phyloP scores from a whole-genome alignment of 2,113 vertebrate species.

The Epinephelus moara region DNA sequence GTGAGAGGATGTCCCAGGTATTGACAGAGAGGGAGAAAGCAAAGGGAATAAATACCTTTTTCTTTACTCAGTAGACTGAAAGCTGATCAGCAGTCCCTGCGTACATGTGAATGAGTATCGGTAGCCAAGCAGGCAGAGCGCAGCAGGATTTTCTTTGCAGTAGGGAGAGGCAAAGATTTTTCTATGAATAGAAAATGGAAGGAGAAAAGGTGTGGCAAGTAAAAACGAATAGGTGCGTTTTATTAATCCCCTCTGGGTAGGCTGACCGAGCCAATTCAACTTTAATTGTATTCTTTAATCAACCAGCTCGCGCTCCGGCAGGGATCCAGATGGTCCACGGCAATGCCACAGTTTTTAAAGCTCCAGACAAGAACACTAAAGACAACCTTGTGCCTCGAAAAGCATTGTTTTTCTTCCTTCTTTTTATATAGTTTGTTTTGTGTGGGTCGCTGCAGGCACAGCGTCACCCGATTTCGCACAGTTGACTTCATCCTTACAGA shows the following conservation, averaged over 20 bases:
- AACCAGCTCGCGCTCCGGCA: constrained; percentile 22
- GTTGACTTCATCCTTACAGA: constrained; percentile 27
- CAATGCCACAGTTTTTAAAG: constrained; percentile 33
- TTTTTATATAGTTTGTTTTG: constrained; percentile 11
- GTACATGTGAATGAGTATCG: neutral
- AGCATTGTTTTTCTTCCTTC: neutral
- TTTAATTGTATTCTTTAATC: constrained; percentile 72
- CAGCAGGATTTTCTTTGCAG: neutral
- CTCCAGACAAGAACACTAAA: constrained; percentile 16
- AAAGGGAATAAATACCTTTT: neutral
- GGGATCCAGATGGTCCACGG: constrained; percentile 52
- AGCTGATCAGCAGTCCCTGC: neutral
- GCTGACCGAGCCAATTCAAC: constrained; percentile 30
- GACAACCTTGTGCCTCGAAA: neutral
- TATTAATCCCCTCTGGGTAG: constrained; percentile 51
- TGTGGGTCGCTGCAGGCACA: constrained; percentile 3
- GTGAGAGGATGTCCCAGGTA: constrained; percentile 98
- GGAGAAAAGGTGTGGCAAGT: constrained; percentile 22
- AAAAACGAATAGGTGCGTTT: constrained; percentile 49
- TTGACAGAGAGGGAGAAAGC: neutral
- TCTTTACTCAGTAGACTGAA: neutral
- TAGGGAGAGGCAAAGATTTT: neutral
- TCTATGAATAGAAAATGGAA: constrained; percentile 32
- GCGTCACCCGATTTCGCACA: constrained; percentile 1
- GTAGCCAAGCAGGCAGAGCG: neutral